Conservation (phyloP, 1,140 invertebrate species). For the Thaumetopoea pityocampa region DNA sequence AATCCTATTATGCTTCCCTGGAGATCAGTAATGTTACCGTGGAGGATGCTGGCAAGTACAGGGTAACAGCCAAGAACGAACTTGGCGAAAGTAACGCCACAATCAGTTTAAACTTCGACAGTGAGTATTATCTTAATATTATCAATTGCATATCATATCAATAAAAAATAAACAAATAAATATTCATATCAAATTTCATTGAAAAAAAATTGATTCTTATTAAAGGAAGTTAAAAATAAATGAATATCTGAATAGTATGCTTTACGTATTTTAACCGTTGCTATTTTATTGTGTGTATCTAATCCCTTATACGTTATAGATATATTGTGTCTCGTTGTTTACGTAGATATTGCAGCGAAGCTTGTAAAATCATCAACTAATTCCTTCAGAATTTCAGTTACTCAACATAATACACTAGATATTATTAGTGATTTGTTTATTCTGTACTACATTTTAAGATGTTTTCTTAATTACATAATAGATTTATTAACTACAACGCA, state of each 20-base stretch:
- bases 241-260: slow-evolving; percentile 12
- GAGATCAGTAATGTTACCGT: slow-evolving; percentile 96
- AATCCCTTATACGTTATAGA: slow-evolving; percentile 40
- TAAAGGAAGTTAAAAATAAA: not conserved
- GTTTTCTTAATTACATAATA: slow-evolving; percentile 54
- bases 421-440: slow-evolving; percentile 25
- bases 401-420: slow-evolving; percentile 44
- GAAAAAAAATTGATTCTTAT: not conserved
- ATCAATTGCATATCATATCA: not conserved
- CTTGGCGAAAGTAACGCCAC: slow-evolving; percentile 97
- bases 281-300: slow-evolving; percentile 32
- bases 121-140: slow-evolving; percentile 81
- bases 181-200: not conserved
- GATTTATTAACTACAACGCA: slow-evolving; percentile 14
- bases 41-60: slow-evolving; percentile 98
- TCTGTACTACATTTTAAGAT: slow-evolving; percentile 58
- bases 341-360: slow-evolving; percentile 62
- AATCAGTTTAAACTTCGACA: slow-evolving; percentile 97
- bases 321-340: slow-evolving; percentile 32
- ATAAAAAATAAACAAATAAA: not conserved
- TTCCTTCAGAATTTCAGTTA: slow-evolving; percentile 42
- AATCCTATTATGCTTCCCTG: slow-evolving; percentile 93
- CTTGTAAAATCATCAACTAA: slow-evolving; percentile 63
- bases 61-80: slow-evolving; percentile 97
- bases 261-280: slow-evolving; percentile 24